Conservation (phyloP, 1,140 invertebrate genomes). For the Cotesia vestalis region DNA sequence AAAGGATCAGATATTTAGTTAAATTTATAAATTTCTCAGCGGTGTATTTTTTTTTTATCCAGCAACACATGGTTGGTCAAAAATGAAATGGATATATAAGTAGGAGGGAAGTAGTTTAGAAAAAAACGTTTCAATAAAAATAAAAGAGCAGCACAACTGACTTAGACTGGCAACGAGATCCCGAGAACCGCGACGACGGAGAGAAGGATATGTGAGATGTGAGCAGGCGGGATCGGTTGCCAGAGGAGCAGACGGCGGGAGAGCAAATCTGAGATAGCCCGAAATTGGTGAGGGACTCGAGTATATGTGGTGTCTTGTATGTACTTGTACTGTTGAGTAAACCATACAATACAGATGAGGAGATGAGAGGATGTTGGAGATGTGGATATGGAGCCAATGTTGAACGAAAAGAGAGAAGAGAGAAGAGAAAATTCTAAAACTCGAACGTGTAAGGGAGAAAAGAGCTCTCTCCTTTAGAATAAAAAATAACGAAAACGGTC, state of each 20-base stretch:
- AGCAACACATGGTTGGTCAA: background rate
- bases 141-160: conserved; percentile 35
- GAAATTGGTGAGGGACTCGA: conserved; percentile 28
- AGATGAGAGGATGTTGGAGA: background rate
- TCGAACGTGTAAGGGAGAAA: conserved; percentile 33
- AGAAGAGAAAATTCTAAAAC: conserved; percentile 43
- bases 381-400: background rate
- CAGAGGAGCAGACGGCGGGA: conserved; percentile 26
- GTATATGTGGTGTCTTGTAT: background rate
- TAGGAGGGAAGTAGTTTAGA: conserved; percentile 7
- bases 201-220: background rate
- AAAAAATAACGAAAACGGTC: conserved; percentile 43
- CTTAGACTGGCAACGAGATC: conserved; percentile 37
- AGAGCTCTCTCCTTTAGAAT: conserved; percentile 28
- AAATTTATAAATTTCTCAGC: too few relatives aligned
- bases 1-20: too few relatives aligned
- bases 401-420: background rate
- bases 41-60: conserved; percentile 3
- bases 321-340: background rate
- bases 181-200: conserved; percentile 40
- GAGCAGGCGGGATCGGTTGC: conserved; percentile 32
- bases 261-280: conserved; percentile 18
- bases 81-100: conserved; percentile 42
- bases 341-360: background rate
- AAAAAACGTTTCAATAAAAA: background rate